These are phyloP conservation scores for Unio pictorum DNA, from an alignment of 2,888 invertebrate genomes.

Conservation along the genomic window DNA sequence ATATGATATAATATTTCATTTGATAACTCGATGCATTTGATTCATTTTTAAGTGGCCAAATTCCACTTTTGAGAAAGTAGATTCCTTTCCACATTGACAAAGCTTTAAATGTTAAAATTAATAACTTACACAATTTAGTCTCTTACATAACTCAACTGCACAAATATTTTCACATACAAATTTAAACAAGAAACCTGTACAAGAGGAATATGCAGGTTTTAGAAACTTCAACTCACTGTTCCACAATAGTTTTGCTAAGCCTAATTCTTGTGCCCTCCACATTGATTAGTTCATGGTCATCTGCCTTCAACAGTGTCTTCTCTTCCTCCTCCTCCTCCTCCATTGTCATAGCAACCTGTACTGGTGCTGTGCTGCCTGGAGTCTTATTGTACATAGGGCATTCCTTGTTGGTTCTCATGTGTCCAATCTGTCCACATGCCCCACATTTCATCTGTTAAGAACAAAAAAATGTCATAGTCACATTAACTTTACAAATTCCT, in stretches of 20 bases:
- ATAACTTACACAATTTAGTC: no score
- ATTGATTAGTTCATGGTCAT: conserved; percentile 75
- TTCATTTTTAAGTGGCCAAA: no score
- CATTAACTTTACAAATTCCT: no score
- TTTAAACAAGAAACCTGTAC: no score
- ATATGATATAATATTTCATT: no score
- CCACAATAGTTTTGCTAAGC: conserved; percentile 88
- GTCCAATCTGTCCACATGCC: conserved; percentile 89
- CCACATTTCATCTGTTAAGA: conserved; percentile 85
- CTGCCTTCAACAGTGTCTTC: conserved; percentile 72
- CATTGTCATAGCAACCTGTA: conserved; percentile 75
- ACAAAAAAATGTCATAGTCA: neutral
- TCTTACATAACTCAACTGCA: no score
- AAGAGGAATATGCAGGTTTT: neutral
- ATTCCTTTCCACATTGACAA: no score
- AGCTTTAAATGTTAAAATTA: no score
- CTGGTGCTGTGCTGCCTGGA: conserved; percentile 48
- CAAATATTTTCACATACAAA: no score
- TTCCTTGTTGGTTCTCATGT: conserved; percentile 94
- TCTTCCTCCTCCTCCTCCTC: conserved; percentile 81
- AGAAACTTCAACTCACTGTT: conserved; percentile 70
- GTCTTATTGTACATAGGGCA: conserved; percentile 92
- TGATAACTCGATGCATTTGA: no score
- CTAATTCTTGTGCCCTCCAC: conserved; percentile 96
- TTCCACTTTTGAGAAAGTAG: no score